These are phyloP conservation scores for Mesopsocus fuscifrons DNA, from an alignment of 2,888 invertebrate species.

Conservation along the genomic window DNA sequence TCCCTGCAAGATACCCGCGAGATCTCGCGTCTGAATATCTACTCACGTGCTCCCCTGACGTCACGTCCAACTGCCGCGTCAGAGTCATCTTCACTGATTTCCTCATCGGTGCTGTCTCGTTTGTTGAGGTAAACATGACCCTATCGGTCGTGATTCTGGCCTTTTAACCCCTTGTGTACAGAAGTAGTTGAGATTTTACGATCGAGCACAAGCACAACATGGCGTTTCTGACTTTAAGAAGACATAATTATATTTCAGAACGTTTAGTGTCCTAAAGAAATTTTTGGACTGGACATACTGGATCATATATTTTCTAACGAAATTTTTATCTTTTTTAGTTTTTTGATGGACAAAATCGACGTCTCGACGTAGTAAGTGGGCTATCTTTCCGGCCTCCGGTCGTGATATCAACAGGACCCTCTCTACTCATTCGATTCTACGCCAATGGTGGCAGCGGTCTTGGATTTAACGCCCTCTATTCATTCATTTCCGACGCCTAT, in stretches of 20 bases:
- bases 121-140: conserved; percentile 37
- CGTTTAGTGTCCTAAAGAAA: conserved; percentile 11
- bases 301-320: conserved; percentile 1
- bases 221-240: no score
- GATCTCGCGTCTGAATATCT: conserved; percentile 45
- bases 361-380: conserved; percentile 42
- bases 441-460: conserved; percentile 46
- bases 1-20: conserved; percentile 42
- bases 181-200: no score
- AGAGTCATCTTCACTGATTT: conserved; percentile 47
- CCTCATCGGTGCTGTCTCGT: conserved; percentile 40
- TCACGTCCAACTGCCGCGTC: conserved; percentile 30
- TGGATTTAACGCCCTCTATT: conserved; percentile 43
- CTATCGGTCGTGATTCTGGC: no score
- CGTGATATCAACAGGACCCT: conserved; percentile 40
- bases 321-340: conserved; percentile 26
- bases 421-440: conserved; percentile 41
- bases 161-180: no score
- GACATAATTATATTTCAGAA: no score
- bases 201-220: no score
- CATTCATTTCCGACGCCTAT: conserved; percentile 22
- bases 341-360: conserved; percentile 40
- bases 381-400: conserved; percentile 47
- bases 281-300: conserved; percentile 1
- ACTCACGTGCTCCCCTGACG: conserved; percentile 31